Percentiles rank a stretch among this genome's conserved stretches.
phyloP scores from a whole-genome alignment of 2,888 invertebrate genomes.

The Lithosia quadra region DNA sequence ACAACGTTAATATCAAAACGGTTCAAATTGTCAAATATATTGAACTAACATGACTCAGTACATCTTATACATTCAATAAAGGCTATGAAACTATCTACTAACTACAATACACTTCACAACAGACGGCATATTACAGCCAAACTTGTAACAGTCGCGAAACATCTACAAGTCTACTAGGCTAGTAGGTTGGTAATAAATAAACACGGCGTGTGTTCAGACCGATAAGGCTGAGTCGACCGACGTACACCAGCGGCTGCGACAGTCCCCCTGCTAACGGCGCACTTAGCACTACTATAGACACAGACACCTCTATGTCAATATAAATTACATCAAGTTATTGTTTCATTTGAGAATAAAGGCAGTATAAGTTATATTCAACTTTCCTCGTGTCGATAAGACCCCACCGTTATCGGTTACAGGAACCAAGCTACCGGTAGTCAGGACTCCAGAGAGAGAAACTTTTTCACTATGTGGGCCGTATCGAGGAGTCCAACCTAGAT shows the following conservation, averaged over 20 bases:
- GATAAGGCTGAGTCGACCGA: constrained; percentile 76
- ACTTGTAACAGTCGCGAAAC: constrained; percentile 57
- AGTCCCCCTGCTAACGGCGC: constrained; percentile 49
- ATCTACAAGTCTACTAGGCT: constrained; percentile 61
- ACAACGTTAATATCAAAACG: too few species aligned
- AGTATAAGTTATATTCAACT: too few species aligned
- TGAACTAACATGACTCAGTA: not conserved
- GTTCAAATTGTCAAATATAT: not conserved
- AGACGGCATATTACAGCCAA: constrained; percentile 57
- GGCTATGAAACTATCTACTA: constrained; percentile 32
- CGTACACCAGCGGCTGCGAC: constrained; percentile 51
- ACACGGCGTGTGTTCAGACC: constrained; percentile 80
- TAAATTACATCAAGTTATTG: constrained; percentile 70
- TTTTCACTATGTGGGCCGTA: too few species aligned
- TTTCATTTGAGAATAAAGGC: constrained; percentile 49
- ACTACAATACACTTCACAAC: constrained; percentile 41
- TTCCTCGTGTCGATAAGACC: too few species aligned
- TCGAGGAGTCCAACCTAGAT: too few species aligned
- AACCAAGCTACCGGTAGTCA: too few species aligned
- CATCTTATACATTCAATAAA: not conserved
- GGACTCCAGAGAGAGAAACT: too few species aligned
- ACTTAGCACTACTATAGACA: constrained; percentile 62
- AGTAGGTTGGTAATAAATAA: constrained; percentile 81
- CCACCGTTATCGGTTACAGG: too few species aligned
- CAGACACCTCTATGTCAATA: constrained; percentile 65